Conservation (phyloP, 2,797 vertebrate species). For the Scomberomorus guttatus region DNA sequence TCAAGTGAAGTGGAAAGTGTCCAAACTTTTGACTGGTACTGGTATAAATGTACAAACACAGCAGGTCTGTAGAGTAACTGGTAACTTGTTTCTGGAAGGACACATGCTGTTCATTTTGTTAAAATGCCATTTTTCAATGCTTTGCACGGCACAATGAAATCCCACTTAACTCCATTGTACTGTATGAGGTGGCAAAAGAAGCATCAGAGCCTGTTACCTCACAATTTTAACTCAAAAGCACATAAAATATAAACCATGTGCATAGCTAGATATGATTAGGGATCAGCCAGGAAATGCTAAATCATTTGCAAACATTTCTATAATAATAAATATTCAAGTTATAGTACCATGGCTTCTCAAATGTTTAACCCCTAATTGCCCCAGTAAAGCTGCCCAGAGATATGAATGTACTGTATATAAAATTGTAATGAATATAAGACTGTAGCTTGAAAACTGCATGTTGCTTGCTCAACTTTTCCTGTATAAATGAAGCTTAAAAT, state of each 20-base stretch:
- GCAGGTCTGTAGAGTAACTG: background rate
- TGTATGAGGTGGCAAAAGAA: no score
- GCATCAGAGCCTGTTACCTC: background rate
- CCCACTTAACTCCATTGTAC: no score
- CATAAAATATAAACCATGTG: background rate
- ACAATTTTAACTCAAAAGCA: background rate
- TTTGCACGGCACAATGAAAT: no score
- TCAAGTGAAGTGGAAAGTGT: no score
- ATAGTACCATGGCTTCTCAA: background rate
- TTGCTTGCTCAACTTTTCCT: slow-evolving; percentile 47
- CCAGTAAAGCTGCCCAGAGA: background rate
- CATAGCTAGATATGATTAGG: no score
- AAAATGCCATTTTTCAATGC: background rate
- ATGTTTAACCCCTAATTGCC: background rate
- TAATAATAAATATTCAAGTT: background rate
- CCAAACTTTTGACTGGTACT: no score
- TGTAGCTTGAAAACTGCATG: slow-evolving; percentile 52
- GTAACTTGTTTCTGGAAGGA: background rate
- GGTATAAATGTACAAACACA: no score
- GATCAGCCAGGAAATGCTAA: background rate
- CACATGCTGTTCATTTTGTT: background rate
- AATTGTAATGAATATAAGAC: slow-evolving; percentile 11
- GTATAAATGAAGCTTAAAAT: slow-evolving; percentile 60
- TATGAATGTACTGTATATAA: slow-evolving; percentile 12
- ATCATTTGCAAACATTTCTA: background rate